Conservation (phyloP, 1,140 invertebrate genomes). For the Macrostomum lignano region DNA sequence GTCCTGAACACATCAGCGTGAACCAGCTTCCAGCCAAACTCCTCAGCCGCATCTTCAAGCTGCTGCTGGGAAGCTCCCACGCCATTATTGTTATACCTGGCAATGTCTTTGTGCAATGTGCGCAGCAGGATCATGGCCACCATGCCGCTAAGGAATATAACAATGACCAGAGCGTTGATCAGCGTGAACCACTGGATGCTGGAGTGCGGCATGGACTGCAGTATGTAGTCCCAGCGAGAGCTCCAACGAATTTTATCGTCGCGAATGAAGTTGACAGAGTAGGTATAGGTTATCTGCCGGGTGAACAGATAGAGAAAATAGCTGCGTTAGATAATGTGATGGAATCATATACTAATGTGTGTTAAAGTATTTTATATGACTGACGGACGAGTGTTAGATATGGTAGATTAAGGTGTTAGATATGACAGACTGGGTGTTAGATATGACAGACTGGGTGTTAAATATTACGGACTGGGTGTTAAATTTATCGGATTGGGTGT, state of each 20-base stretch:
- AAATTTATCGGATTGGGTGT: no score
- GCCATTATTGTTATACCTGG: constrained; percentile 65
- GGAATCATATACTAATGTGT: no score
- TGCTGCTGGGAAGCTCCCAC: constrained; percentile 27
- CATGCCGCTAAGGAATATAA: constrained; percentile 60
- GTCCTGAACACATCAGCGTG: constrained; percentile 34
- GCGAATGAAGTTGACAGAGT: constrained; percentile 25
- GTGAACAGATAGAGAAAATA: no score
- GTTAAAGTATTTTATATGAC: no score
- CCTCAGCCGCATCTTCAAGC: constrained; percentile 89
- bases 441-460: no score
- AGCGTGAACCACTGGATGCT: constrained; percentile 87
- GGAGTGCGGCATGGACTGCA: constrained; percentile 85
- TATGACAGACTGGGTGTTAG: no score
- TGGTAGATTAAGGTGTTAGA: no score
- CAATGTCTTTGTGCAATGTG: constrained; percentile 90
- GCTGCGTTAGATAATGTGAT: no score
- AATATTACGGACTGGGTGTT: no score
- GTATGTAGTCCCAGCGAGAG: constrained; percentile 91
- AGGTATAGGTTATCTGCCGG: neutral
- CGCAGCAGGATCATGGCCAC: constrained; percentile 92
- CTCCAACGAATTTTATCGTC: constrained; percentile 79
- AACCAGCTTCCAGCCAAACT: constrained; percentile 86
- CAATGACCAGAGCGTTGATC: constrained; percentile 35
- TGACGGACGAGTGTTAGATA: no score